phyloP scores from a whole-genome alignment of 2,888 invertebrate species.

The Magallana nippona region DNA sequence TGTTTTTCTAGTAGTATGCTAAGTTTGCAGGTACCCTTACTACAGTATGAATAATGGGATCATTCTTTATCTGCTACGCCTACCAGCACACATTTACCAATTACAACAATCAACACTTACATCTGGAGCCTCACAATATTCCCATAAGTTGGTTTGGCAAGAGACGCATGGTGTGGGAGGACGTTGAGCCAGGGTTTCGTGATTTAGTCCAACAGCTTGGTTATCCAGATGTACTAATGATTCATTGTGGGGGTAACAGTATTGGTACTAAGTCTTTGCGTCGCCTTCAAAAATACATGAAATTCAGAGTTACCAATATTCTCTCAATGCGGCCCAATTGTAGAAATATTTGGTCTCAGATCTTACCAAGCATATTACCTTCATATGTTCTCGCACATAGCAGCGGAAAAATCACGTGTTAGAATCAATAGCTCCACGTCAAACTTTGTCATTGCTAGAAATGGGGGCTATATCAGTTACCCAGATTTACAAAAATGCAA shows the following conservation, averaged over 20 bases:
- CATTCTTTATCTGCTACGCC: background rate
- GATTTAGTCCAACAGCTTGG: background rate
- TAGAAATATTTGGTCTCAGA: background rate
- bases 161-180: background rate
- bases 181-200: background rate
- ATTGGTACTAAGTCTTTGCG: background rate
- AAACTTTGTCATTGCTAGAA: background rate
- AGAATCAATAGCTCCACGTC: background rate
- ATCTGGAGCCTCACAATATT: background rate
- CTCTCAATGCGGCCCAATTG: background rate
- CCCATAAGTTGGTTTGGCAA: background rate
- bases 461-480: background rate
- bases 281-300: background rate
- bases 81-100: too few species aligned
- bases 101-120: background rate
- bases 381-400: background rate
- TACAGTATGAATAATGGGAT: background rate
- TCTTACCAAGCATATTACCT: background rate
- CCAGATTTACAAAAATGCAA: background rate
- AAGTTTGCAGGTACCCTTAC: background rate
- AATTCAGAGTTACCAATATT: background rate
- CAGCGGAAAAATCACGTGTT: background rate
- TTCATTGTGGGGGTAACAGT: background rate
- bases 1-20: conserved; percentile 5
- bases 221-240: background rate